phyloP scores from a whole-genome alignment of 64 coral and sea anemone genomes.

The Stichodactyla mertensii region DNA sequence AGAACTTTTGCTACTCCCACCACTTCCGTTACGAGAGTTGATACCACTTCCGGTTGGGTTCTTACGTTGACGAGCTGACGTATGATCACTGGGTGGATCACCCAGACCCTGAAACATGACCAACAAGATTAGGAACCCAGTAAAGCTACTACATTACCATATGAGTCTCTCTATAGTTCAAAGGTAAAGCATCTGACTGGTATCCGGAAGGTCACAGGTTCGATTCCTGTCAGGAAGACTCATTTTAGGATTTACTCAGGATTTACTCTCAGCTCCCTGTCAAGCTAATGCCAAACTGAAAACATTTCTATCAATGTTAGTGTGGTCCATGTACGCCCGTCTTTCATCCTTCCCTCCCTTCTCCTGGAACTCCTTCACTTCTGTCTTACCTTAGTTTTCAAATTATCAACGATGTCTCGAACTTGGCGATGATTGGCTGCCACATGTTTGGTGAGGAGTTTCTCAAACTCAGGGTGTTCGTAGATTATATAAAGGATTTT shows the following conservation, averaged over 20 bases:
- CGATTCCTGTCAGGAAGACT: too few species aligned
- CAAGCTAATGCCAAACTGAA: too few species aligned
- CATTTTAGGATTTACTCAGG: too few species aligned
- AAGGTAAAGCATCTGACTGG: too few species aligned
- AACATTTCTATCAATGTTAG: too few species aligned
- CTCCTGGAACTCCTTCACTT: neutral
- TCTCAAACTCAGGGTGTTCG: conserved; percentile 96
- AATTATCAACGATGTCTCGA: conserved; percentile 63
- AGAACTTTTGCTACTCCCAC: conserved; percentile 21
- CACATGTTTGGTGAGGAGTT: conserved; percentile 69
- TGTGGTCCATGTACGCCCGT: too few species aligned
- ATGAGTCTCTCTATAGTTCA: too few species aligned
- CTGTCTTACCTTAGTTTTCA: conserved; percentile 17
- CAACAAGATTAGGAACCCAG: neutral
- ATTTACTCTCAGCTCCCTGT: too few species aligned
- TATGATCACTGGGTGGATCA: conserved; percentile 73
- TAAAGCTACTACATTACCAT: too few species aligned
- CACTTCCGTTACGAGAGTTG: conserved; percentile 49
- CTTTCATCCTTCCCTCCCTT: too few species aligned
- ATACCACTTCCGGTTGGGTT: conserved; percentile 56
- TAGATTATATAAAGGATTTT: conserved; percentile 74
- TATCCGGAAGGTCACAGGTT: too few species aligned
- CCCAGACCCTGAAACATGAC: conserved; percentile 57
- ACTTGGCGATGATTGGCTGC: conserved; percentile 62
- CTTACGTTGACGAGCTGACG: conserved; percentile 78